phyloP scores from a whole-genome alignment of 2,888 invertebrate genomes.

The Xestia rhomboidea region DNA sequence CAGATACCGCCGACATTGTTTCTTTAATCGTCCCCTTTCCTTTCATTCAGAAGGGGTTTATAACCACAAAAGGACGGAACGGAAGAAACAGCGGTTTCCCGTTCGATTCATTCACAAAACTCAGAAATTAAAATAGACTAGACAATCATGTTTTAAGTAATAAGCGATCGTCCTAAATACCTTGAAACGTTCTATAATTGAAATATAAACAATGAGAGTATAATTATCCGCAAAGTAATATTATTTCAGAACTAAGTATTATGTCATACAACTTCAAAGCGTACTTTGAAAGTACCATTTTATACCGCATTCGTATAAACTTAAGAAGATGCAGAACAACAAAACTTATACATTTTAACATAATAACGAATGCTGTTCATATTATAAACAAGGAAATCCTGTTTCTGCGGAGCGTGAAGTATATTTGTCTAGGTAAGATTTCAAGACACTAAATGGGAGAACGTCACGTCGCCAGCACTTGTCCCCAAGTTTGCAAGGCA shows the following conservation, averaged over 20 bases:
- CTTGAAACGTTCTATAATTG: slow-evolving; percentile 4
- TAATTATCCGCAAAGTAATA: slow-evolving; percentile 24
- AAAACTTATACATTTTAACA: slow-evolving; percentile 66
- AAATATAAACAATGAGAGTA: slow-evolving; percentile 32
- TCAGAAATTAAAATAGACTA: slow-evolving; percentile 24
- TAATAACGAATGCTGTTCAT: slow-evolving; percentile 63
- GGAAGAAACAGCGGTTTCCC: slow-evolving; percentile 28
- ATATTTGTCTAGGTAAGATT: slow-evolving; percentile 76
- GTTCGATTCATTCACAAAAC: slow-evolving; percentile 39
- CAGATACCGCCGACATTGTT: slow-evolving; percentile 41
- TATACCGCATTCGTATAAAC: slow-evolving; percentile 36
- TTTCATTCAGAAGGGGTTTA: slow-evolving; percentile 33
- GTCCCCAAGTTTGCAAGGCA: slow-evolving; percentile 82
- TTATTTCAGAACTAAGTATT: slow-evolving; percentile 32
- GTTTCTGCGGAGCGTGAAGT: slow-evolving; percentile 68
- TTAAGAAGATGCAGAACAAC: slow-evolving; percentile 57
- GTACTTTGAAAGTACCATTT: slow-evolving; percentile 37
- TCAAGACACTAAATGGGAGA: slow-evolving; percentile 76
- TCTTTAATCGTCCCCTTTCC: slow-evolving; percentile 43
- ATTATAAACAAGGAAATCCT: slow-evolving; percentile 69
- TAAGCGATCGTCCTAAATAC: neutral
- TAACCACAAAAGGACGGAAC: slow-evolving; percentile 47
- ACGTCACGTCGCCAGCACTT: slow-evolving; percentile 87
- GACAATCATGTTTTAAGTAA: slow-evolving; percentile 15
- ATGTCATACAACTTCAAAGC: slow-evolving; percentile 36